These are phyloP conservation scores for Halcyon badia DNA, from an alignment of 2,797 vertebrate genomes.

Conservation along the genomic window DNA sequence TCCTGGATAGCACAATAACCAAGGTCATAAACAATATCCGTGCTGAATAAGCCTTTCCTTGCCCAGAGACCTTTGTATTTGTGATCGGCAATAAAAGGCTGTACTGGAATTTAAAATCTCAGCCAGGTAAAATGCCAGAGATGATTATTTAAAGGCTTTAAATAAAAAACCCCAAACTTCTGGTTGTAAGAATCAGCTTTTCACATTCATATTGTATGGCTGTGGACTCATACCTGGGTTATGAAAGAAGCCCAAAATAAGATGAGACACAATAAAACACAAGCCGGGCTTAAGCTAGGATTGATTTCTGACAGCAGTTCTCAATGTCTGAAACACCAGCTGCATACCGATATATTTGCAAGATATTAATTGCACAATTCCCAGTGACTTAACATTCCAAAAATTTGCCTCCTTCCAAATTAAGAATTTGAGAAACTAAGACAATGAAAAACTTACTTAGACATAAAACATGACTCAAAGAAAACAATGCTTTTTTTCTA, in stretches of 20 bases:
- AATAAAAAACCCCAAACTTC: not conserved
- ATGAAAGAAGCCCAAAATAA: conserved; percentile 42
- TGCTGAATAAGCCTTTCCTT: conserved; percentile 39
- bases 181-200: conserved; percentile 19
- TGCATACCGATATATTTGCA: not conserved
- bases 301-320: conserved; percentile 7
- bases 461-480: not conserved
- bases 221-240: conserved; percentile 10
- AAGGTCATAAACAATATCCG: not conserved
- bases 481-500: not conserved
- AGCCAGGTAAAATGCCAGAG: conserved; percentile 45
- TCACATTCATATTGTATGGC: not conserved
- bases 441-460: not conserved
- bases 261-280: conserved; percentile 31
- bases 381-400: not conserved
- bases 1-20: not conserved
- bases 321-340: not conserved
- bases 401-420: not conserved
- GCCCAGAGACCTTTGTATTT: conserved; percentile 32
- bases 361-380: conserved; percentile 9
- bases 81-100: conserved; percentile 51
- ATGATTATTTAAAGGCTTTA: conserved; percentile 55
- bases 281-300: not conserved
- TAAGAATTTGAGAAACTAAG: not conserved
- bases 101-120: conserved; percentile 28